phyloP scores from a whole-genome alignment of 2,888 invertebrate species.

The Rugalucina vietnamica region DNA sequence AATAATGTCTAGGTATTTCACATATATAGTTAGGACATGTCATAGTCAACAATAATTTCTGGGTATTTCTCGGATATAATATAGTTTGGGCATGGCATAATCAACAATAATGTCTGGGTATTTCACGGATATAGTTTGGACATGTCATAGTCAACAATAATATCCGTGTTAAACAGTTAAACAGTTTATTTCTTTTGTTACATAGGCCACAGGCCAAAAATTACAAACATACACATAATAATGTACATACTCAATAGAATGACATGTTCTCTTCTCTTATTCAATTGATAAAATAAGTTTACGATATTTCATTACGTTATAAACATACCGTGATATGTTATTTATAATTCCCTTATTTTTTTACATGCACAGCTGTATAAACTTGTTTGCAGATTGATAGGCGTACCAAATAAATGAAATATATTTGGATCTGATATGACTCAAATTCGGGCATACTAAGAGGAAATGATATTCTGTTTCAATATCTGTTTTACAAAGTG shows the following conservation, averaged over 20 bases:
- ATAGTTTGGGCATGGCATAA: too few relatives aligned
- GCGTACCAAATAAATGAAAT: background rate
- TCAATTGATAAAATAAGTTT: background rate
- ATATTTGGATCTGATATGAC: background rate
- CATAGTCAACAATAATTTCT: too few relatives aligned
- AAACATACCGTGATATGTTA: background rate
- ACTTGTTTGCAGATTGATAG: background rate
- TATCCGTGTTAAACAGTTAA: too few relatives aligned
- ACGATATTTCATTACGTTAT: background rate
- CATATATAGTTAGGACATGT: too few relatives aligned
- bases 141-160: too few relatives aligned
- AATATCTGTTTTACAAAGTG: background rate
- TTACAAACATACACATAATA: constrained; percentile 1
- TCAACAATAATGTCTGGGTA: too few relatives aligned
- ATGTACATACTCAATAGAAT: too few relatives aligned
- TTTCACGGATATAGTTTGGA: too few relatives aligned
- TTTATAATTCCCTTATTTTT: background rate
- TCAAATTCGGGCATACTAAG: background rate
- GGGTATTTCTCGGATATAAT: too few relatives aligned
- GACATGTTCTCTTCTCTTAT: background rate
- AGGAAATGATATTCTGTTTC: background rate
- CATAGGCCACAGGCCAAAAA: constrained; percentile 10
- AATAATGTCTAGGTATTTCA: too few relatives aligned
- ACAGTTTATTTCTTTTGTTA: too few relatives aligned
- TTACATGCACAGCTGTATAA: background rate